phyloP scores from a whole-genome alignment of 2,797 vertebrate genomes.

The Phataginus tetradactyla region DNA sequence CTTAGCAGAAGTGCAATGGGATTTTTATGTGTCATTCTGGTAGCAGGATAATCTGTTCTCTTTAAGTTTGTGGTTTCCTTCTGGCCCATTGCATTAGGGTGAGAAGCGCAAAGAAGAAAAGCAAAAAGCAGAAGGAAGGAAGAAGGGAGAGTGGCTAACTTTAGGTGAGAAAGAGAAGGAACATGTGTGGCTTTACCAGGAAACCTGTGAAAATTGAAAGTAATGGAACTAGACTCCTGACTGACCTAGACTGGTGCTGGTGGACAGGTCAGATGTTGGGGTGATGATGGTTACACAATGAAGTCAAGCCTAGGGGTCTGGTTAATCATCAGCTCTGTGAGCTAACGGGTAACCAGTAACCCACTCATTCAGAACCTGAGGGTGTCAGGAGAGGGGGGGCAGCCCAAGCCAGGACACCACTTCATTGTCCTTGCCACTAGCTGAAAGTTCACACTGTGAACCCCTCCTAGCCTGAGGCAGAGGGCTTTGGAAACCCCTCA shows the following conservation, averaged over 20 bases:
- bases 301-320: background rate
- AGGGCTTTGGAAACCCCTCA: background rate
- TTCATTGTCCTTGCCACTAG: background rate
- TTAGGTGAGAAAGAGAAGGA: background rate
- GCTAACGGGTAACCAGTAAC: background rate
- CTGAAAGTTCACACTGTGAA: background rate
- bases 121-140: background rate
- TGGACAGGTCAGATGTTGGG: background rate
- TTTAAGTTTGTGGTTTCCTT: background rate
- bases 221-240: background rate
- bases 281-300: background rate
- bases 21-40: background rate
- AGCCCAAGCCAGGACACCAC: background rate
- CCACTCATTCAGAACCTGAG: background rate
- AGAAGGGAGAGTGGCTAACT: background rate
- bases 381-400: background rate
- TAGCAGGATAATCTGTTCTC: background rate
- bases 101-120: background rate
- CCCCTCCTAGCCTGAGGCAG: background rate
- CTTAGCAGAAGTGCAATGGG: background rate
- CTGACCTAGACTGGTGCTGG: background rate
- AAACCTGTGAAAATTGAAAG: background rate
- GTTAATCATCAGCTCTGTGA: background rate
- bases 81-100: background rate
- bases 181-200: background rate